Percentiles rank a stretch among this genome's conserved stretches.
Evolutionary conservation across 2,888 invertebrate genomes (phyloP).

Genomic region (Folsomia candida): DNA sequence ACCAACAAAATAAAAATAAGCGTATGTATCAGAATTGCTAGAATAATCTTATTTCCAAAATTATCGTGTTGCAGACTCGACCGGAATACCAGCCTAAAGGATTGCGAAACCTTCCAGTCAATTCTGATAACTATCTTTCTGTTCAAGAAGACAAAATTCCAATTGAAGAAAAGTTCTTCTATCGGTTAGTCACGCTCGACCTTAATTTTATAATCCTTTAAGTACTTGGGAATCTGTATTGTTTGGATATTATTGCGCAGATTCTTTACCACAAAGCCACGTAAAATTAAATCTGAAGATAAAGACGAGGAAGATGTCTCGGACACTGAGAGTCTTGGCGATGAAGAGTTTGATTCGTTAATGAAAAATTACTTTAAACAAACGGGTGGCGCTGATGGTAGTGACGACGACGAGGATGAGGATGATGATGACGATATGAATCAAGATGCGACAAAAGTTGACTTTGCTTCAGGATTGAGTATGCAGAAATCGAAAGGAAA

Average conservation of each 20-base stretch:
- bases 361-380: conserved; percentile 47
- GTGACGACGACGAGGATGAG: conserved; percentile 30
- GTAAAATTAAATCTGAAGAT: conserved; percentile 14
- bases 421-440: conserved; percentile 21
- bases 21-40: neutral
- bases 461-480: conserved; percentile 61
- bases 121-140: conserved; percentile 68
- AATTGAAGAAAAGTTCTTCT: conserved; percentile 83
- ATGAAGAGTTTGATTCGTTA: conserved; percentile 50
- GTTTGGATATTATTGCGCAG: too few relatives aligned
- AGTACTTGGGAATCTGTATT: too few relatives aligned
- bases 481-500: conserved; percentile 47
- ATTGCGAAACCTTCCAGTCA: conserved; percentile 68
- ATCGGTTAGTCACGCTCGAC: conserved; percentile 58
- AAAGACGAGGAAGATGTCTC: conserved; percentile 31
- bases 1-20: neutral
- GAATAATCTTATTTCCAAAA: conserved; percentile 4
- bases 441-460: conserved; percentile 29
- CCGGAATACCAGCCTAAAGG: conserved; percentile 70
- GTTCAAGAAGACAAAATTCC: conserved; percentile 72
- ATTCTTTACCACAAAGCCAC: too few relatives aligned
- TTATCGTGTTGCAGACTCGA: neutral
- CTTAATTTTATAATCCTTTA: neutral
- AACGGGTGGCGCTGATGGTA: conserved; percentile 20
- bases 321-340: conserved; percentile 47